Evolutionary conservation across 2,797 vertebrate genomes (phyloP).

Genomic region (Lutjanus campechanus): DNA sequence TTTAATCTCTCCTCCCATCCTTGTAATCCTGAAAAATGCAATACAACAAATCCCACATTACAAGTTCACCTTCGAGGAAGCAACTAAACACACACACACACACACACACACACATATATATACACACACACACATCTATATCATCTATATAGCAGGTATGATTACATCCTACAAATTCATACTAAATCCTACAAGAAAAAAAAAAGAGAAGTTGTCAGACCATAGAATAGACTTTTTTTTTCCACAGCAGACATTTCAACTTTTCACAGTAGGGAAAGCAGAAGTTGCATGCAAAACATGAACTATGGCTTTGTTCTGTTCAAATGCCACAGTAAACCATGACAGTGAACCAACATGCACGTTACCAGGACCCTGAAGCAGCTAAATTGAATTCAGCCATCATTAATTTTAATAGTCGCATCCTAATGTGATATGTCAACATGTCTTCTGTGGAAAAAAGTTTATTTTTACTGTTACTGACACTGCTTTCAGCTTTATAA

Average conservation of each 20-base stretch:
- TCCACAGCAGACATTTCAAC: neutral
- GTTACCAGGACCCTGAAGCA: neutral
- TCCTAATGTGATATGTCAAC: neutral
- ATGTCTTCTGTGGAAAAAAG: neutral
- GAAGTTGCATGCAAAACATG: neutral
- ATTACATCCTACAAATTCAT: neutral
- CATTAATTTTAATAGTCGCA: neutral
- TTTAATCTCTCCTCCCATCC: conserved; percentile 89
- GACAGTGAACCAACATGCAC: neutral
- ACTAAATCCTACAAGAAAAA: too few species aligned
- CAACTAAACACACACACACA: neutral
- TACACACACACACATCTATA: too few species aligned
- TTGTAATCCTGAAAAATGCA: conserved; percentile 79
- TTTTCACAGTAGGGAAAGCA: neutral
- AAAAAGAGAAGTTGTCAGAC: too few species aligned
- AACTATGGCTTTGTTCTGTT: neutral
- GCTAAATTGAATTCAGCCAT: neutral
- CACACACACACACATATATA: too few species aligned
- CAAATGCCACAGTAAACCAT: neutral
- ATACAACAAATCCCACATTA: conserved; percentile 19
- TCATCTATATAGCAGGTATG: neutral
- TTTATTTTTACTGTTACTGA: neutral
- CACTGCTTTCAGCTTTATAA: neutral
- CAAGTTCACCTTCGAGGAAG: neutral
- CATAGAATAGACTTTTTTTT: neutral